These are phyloP conservation scores for Electrophaes corylata DNA, from an alignment of 2,888 invertebrate species.

Conservation along the genomic window DNA sequence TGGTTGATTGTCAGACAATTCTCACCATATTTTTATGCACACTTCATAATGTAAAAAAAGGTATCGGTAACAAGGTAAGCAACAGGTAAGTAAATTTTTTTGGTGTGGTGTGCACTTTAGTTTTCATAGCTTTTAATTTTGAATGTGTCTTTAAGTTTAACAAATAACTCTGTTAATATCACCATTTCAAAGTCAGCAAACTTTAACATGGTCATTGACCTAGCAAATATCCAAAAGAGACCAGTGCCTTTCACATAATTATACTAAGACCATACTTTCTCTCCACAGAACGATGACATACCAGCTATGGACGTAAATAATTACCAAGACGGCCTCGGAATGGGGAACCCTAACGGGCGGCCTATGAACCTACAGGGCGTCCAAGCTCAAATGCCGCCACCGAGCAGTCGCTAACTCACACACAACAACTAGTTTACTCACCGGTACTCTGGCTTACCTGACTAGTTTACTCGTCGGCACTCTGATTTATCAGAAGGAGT, in stretches of 20 bases:
- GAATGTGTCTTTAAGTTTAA: background rate
- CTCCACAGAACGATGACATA: constrained; percentile 88
- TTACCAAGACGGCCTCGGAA: constrained; percentile 84
- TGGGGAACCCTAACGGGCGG: constrained; percentile 79
- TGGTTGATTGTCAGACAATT: too few species aligned
- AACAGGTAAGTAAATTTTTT: background rate
- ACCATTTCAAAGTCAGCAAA: background rate
- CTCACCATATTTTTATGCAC: too few species aligned
- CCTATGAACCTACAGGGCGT: constrained; percentile 81
- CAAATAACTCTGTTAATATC: constrained; percentile 14
- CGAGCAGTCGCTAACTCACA: constrained; percentile 69
- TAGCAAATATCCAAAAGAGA: background rate
- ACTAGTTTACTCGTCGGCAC: background rate
- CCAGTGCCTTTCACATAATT: background rate
- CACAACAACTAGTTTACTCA: background rate
- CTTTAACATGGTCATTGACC: background rate
- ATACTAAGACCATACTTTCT: background rate
- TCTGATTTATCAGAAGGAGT: background rate
- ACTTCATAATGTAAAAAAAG: background rate
- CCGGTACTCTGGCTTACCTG: background rate
- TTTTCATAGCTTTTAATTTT: background rate
- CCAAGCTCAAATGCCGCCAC: constrained; percentile 77
- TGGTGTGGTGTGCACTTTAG: constrained; percentile 19
- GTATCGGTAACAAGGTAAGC: constrained; percentile 1
- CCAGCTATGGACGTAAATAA: constrained; percentile 90